Evolutionary conservation across 2,113 vertebrate genomes (phyloP).

Genomic region (Mobula birostris): DNA sequence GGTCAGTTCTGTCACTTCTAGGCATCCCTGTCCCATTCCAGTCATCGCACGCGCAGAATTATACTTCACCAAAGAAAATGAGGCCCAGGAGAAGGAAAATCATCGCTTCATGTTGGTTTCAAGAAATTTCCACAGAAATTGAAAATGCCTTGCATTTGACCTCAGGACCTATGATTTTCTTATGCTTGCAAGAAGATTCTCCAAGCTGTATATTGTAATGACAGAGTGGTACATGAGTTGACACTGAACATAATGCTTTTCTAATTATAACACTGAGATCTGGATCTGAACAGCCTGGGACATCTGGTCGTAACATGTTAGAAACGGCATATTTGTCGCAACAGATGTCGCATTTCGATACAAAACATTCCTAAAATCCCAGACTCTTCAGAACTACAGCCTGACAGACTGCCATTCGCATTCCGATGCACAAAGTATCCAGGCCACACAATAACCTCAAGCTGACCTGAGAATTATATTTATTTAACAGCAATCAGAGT

Average conservation of each 20-base stretch:
- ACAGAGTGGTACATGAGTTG: not conserved
- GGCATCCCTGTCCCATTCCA: not conserved
- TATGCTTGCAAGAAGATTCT: not conserved
- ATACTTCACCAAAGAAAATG: not conserved
- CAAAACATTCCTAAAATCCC: slow-evolving; percentile 31
- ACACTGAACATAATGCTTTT: not conserved
- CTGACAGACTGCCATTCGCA: slow-evolving; percentile 19
- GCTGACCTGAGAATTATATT: not conserved
- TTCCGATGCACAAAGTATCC: not conserved
- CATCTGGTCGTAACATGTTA: slow-evolving; percentile 17
- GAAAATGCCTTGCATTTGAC: not conserved
- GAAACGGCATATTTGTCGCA: not conserved
- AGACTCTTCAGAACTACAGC: not conserved
- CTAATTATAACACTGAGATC: not conserved
- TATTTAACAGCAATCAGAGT: not conserved
- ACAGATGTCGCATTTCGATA: slow-evolving; percentile 29
- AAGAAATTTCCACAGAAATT: not conserved
- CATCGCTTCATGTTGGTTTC: not conserved
- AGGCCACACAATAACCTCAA: slow-evolving; percentile 9
- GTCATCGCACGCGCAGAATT: not conserved
- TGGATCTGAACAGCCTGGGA: not conserved
- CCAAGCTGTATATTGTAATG: not conserved
- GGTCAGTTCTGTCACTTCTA: not conserved
- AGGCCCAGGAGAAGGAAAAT: not conserved
- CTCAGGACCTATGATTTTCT: not conserved